These are phyloP conservation scores for Drosophila baimaii DNA, from an alignment of 1,140 invertebrate genomes.

Conservation along the genomic window DNA sequence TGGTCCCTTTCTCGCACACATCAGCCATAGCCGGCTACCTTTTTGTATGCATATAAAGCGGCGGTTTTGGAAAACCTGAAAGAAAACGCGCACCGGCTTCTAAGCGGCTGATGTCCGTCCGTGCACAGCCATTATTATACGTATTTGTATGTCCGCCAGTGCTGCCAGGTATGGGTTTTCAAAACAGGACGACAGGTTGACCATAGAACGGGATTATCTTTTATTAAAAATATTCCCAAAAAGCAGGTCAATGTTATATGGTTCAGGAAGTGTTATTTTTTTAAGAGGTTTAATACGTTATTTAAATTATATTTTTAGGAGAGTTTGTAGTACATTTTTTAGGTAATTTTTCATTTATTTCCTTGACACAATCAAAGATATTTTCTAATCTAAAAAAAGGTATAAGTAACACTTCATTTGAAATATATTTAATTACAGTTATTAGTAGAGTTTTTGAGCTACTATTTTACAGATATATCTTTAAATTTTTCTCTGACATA, in stretches of 20 bases:
- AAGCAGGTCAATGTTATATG: neutral
- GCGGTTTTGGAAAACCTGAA: conserved; percentile 24
- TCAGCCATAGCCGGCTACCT: conserved; percentile 7
- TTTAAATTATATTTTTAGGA: neutral
- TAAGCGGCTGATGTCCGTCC: conserved; percentile 36
- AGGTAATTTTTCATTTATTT: too few species aligned
- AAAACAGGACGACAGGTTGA: neutral
- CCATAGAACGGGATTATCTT: too few species aligned
- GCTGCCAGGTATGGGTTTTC: neutral
- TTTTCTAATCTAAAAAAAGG: neutral
- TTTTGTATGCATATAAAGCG: conserved; percentile 57
- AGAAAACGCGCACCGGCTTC: conserved; percentile 27
- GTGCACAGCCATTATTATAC: conserved; percentile 49
- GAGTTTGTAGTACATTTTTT: too few species aligned
- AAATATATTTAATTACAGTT: too few species aligned
- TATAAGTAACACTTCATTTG: neutral
- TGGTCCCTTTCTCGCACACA: conserved; percentile 9
- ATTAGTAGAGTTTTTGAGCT: too few species aligned
- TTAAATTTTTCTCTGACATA: too few species aligned
- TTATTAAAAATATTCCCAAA: neutral
- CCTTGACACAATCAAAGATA: too few species aligned
- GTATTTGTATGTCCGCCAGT: conserved; percentile 28
- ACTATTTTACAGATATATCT: too few species aligned
- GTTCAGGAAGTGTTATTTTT: neutral
- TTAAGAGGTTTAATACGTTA: neutral